Percentiles rank a stretch among this genome's conserved stretches.
Conservation (phyloP, 2,888 invertebrate species). For the Hirtodrosophila cameraria region DNA sequence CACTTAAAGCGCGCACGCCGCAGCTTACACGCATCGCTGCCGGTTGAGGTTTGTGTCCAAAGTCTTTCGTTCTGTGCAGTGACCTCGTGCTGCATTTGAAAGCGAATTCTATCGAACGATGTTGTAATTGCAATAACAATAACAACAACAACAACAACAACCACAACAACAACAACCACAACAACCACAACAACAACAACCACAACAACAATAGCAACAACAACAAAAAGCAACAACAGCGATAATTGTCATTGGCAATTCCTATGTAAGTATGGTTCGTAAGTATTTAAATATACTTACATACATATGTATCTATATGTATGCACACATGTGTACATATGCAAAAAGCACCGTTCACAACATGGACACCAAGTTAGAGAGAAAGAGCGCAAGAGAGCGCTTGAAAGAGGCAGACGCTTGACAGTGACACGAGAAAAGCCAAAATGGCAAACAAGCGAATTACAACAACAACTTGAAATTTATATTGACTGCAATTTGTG, state of each 20-base stretch:
- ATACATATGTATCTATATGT: no score
- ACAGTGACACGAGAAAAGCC: conserved; percentile 4
- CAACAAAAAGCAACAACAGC: conserved; percentile 12
- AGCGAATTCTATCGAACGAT: conserved; percentile 26
- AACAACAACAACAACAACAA: conserved; percentile 11
- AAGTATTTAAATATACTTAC: no score
- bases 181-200: conserved; percentile 14
- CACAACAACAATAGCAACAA: conserved; percentile 13
- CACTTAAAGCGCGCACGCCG: conserved; percentile 13
- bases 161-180: conserved; percentile 10
- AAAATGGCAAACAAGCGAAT: conserved; percentile 1
- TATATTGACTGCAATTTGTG: conserved; percentile 1
- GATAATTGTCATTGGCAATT: conserved; percentile 13
- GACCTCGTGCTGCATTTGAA: conserved; percentile 70
- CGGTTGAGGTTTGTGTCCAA: conserved; percentile 63
- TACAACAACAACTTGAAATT: background rate
- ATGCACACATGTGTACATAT: background rate
- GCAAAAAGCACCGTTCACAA: conserved; percentile 26
- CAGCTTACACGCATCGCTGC: conserved; percentile 61
- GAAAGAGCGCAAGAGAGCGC: background rate
- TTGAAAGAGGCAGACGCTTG: background rate
- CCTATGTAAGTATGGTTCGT: background rate
- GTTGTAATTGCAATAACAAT: conserved; percentile 13
- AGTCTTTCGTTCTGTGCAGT: conserved; percentile 65
- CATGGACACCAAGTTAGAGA: conserved; percentile 1